Percentiles rank a stretch among this genome's conserved stretches.
Conservation (phyloP, 1,140 invertebrate genomes). For the Drosophila pachea region DNA sequence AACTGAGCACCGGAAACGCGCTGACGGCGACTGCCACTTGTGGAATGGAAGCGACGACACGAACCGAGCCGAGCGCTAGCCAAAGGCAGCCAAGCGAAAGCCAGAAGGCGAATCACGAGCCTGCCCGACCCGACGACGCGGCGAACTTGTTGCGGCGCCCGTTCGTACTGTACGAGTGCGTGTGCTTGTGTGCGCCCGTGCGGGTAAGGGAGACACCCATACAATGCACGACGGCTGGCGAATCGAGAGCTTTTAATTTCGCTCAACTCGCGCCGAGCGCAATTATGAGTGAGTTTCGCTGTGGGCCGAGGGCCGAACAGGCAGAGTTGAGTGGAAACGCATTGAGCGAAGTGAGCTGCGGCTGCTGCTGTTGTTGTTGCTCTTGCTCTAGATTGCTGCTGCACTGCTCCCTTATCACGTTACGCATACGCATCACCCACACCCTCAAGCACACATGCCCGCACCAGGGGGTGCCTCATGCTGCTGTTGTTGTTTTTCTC, state of each 20-base stretch:
- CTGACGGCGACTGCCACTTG: constrained; percentile 70
- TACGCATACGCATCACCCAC: constrained; percentile 30
- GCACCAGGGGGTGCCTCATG: constrained; percentile 65
- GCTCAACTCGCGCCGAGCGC: constrained; percentile 45
- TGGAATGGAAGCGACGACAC: constrained; percentile 60
- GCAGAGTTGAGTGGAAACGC: constrained; percentile 15
- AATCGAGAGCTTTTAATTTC: constrained; percentile 57
- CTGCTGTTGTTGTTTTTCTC: constrained; percentile 1
- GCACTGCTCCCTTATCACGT: constrained; percentile 29
- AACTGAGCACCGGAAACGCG: constrained; percentile 75
- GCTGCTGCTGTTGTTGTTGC: constrained; percentile 20
- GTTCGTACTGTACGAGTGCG: background rate
- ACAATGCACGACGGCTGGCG: constrained; percentile 51
- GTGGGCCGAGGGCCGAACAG: background rate
- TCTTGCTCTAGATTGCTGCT: constrained; percentile 5
- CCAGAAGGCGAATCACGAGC: constrained; percentile 66
- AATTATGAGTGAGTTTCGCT: constrained; percentile 45
- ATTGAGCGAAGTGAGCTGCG: background rate
- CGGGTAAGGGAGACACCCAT: constrained; percentile 54
- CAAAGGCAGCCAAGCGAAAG: background rate
- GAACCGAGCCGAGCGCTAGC: constrained; percentile 21
- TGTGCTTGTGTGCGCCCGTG: background rate
- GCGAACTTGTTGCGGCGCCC: constrained; percentile 33
- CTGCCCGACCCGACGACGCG: constrained; percentile 44
- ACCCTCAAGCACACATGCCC: background rate